Percentiles rank a stretch among this genome's conserved stretches.
phyloP scores from a whole-genome alignment of 92 coral and sea anemone species.

The Ricordea florida region DNA sequence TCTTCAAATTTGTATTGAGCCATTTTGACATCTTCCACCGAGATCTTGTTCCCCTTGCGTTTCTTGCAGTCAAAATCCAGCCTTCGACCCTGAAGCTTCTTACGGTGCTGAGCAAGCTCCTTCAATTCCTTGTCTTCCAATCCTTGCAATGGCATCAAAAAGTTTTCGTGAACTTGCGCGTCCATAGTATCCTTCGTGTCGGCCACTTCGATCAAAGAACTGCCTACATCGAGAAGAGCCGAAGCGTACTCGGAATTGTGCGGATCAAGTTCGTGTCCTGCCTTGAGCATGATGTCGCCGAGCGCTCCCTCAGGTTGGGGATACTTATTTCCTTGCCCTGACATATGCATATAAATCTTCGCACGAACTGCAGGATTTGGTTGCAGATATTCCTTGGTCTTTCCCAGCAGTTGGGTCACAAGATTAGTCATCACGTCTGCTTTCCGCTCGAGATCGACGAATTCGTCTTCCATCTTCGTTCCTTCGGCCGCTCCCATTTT shows the following conservation, averaged over 20 bases:
- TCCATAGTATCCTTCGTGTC: conserved; percentile 73
- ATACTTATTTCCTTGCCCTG: conserved; percentile 59
- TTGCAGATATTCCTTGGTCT: conserved; percentile 82
- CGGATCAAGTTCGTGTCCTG: conserved; percentile 80
- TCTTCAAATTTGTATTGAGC: conserved; percentile 87
- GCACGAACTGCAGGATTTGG: conserved; percentile 84
- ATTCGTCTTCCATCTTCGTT: conserved; percentile 84
- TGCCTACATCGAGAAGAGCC: conserved; percentile 80
- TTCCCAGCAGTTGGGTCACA: conserved; percentile 65
- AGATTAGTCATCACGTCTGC: conserved; percentile 76
- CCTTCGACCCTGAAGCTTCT: conserved; percentile 81
- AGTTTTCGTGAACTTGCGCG: conserved; percentile 71
- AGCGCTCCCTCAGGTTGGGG: conserved; percentile 84
- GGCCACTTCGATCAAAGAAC: conserved; percentile 76
- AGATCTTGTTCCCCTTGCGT: conserved; percentile 74
- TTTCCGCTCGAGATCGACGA: conserved; percentile 76
- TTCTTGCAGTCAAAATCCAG: conserved; percentile 88
- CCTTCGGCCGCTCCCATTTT: conserved; percentile 94
- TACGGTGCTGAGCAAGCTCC: conserved; percentile 72
- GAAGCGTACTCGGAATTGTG: conserved; percentile 81
- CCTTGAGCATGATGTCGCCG: conserved; percentile 82
- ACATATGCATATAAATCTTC: conserved; percentile 82
- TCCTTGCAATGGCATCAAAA: conserved; percentile 67
- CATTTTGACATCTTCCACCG: conserved; percentile 79
- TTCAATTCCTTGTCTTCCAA: conserved; percentile 73